A percentile compares a stretch with the other conserved stretches of the same genome.
Conservation (phyloP, 2,113 vertebrate species). For the Terrapene triunguis region DNA sequence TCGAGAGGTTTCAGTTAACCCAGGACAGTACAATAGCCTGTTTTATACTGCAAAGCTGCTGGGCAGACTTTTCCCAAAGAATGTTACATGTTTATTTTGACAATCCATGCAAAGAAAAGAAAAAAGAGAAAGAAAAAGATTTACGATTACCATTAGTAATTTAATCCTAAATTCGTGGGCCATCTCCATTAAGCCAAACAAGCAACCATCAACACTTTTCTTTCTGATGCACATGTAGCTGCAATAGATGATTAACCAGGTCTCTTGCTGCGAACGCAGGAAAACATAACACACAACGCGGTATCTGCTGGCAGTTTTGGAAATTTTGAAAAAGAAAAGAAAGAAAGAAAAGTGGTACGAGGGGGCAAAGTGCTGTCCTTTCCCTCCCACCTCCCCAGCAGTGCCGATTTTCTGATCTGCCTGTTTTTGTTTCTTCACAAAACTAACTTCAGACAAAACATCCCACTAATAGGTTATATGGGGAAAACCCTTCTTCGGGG, state of each 20-base stretch:
- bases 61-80: conserved; percentile 21
- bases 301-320: conserved; percentile 3
- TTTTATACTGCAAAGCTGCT: conserved; percentile 14
- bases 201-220: conserved; percentile 90
- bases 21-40: neutral
- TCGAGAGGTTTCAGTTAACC: neutral
- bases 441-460: neutral
- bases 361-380: neutral
- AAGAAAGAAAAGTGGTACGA: neutral
- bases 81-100: conserved; percentile 12
- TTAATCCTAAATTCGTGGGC: conserved; percentile 90
- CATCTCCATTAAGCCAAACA: conserved; percentile 86
- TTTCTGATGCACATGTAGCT: conserved; percentile 86
- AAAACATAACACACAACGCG: neutral
- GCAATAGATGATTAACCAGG: conserved; percentile 93
- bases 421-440: neutral
- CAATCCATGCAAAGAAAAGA: neutral
- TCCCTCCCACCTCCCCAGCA: neutral
- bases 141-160: conserved; percentile 79
- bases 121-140: neutral
- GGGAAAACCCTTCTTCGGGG: neutral
- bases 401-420: neutral
- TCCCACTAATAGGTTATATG: neutral
- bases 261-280: conserved; percentile 29
- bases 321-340: neutral